phyloP scores from a whole-genome alignment of 2,797 vertebrate species.

The Hippocampus kuda region DNA sequence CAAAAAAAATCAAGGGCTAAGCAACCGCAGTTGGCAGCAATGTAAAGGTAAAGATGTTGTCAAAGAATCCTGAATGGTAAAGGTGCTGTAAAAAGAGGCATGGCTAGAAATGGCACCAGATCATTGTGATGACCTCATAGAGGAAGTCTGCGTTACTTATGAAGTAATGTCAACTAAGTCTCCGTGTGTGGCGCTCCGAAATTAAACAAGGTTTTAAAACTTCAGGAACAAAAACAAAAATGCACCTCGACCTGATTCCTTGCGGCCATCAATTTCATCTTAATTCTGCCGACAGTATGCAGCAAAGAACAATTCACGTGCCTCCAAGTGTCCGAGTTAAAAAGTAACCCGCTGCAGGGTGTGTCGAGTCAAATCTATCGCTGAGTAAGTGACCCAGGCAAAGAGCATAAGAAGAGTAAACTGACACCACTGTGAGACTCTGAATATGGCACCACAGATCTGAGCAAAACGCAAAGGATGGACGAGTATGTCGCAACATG shows the following conservation, averaged over 20 bases:
- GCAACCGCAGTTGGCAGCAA: neutral
- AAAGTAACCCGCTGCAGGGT: conserved; percentile 2
- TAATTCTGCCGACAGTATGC: neutral
- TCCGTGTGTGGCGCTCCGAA: neutral
- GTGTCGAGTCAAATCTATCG: conserved; percentile 1
- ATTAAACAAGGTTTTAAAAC: neutral
- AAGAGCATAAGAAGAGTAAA: neutral
- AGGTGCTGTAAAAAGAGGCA: conserved; percentile 28
- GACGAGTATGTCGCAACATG: neutral
- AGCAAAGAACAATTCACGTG: neutral
- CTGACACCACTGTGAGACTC: neutral
- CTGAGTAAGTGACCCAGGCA: conserved; percentile 3
- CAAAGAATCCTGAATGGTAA: conserved; percentile 4
- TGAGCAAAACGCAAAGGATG: neutral
- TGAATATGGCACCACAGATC: neutral
- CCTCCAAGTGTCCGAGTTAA: neutral
- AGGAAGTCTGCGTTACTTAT: conserved; percentile 17
- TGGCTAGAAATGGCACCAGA: conserved; percentile 22
- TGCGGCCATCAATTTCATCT: neutral
- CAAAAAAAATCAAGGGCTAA: conserved; percentile 14
- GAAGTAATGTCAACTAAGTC: neutral
- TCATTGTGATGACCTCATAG: conserved; percentile 28
- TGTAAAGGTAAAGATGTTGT: neutral
- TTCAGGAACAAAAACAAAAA: neutral
- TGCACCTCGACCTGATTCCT: neutral